Conservation (phyloP, 2,888 invertebrate genomes). For the Stenoptilia bipunctidactyla region DNA sequence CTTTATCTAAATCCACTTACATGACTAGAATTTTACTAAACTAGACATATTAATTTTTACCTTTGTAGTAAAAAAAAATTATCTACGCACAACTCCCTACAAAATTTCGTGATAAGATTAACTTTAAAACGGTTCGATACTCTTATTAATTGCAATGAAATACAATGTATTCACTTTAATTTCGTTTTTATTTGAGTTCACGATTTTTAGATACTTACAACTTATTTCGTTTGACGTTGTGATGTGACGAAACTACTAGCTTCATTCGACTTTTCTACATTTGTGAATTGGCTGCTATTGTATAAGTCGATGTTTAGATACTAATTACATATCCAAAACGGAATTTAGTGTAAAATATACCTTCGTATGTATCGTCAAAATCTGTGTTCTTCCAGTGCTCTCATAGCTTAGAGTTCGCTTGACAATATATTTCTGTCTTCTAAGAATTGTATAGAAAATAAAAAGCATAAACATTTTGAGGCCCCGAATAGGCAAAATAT, state of each 20-base stretch:
- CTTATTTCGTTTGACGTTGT: too few relatives aligned
- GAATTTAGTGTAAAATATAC: constrained; percentile 30
- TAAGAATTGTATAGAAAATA: background rate
- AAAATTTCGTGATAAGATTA: constrained; percentile 39
- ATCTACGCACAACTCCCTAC: constrained; percentile 62
- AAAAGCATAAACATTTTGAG: background rate
- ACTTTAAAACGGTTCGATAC: constrained; percentile 10
- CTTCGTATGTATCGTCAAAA: constrained; percentile 27
- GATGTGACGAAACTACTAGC: too few relatives aligned
- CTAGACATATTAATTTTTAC: too few relatives aligned
- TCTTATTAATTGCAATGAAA: too few relatives aligned
- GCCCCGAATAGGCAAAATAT: background rate
- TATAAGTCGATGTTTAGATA: constrained; percentile 24
- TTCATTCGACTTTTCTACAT: too few relatives aligned
- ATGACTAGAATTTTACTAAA: too few relatives aligned
- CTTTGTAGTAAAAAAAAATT: constrained; percentile 17
- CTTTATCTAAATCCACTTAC: too few relatives aligned
- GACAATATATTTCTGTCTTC: constrained; percentile 38
- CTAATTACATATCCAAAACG: constrained; percentile 49
- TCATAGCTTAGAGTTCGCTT: constrained; percentile 40
- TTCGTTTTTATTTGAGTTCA: too few relatives aligned
- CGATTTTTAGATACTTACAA: too few relatives aligned
- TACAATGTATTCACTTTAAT: too few relatives aligned
- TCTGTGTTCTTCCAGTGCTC: constrained; percentile 60
- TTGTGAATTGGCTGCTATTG: background rate